Percentiles rank a stretch among this genome's conserved stretches.
These are phyloP conservation scores for Leucoma salicis DNA, from an alignment of 2,888 invertebrate species.

Conservation along the genomic window DNA sequence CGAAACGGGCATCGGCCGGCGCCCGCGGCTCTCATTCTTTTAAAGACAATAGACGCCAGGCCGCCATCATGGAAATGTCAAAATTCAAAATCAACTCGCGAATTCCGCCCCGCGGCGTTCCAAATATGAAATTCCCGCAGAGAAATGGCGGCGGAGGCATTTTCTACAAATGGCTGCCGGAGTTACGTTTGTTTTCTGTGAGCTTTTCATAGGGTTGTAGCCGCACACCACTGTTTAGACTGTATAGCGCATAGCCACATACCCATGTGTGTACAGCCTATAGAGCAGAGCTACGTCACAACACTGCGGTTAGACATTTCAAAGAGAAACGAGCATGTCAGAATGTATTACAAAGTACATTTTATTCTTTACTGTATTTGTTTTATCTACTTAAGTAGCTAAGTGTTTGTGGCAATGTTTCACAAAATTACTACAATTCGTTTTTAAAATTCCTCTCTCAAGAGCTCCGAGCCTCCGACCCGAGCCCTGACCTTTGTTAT, in stretches of 20 bases:
- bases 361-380: no score
- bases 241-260: neutral
- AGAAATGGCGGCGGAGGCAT: constrained; percentile 79
- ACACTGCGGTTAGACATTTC: constrained; percentile 22
- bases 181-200: constrained; percentile 56
- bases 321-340: neutral
- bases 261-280: neutral
- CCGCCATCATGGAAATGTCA: constrained; percentile 66
- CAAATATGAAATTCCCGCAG: constrained; percentile 78
- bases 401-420: constrained; percentile 3
- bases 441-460: constrained; percentile 4
- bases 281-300: constrained; percentile 3
- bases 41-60: constrained; percentile 71
- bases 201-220: constrained; percentile 39
- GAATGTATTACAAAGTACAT: neutral
- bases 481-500: constrained; percentile 27
- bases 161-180: constrained; percentile 81
- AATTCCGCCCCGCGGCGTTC: constrained; percentile 72
- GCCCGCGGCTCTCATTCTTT: constrained; percentile 58
- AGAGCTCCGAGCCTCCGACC: constrained; percentile 22
- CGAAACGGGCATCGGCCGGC: constrained; percentile 61
- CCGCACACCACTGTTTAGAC: no score
- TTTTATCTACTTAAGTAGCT: constrained; percentile 2
- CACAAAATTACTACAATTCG: constrained; percentile 11
- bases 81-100: constrained; percentile 55